phyloP scores from a whole-genome alignment of 2,888 invertebrate genomes.

The Nomada ferruginata region DNA sequence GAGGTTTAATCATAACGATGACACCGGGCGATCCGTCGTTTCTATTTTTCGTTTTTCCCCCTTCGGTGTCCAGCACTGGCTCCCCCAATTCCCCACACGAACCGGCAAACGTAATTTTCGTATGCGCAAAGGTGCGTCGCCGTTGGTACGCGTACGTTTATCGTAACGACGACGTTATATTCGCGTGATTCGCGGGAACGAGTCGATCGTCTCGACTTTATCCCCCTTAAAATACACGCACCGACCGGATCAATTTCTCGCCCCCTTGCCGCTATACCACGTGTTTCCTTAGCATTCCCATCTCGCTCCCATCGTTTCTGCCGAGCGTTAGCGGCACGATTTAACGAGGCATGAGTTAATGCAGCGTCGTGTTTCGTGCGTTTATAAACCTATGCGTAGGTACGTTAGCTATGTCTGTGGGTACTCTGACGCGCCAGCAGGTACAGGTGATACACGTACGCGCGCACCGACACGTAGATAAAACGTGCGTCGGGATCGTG shows the following conservation, averaged over 20 bases:
- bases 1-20: slow-evolving; percentile 55
- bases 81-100: too few species aligned
- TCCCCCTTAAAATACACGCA: slow-evolving; percentile 37
- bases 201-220: slow-evolving; percentile 39
- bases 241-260: slow-evolving; percentile 40
- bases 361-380: slow-evolving; percentile 57
- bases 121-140: not conserved
- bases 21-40: not conserved
- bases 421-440: slow-evolving; percentile 18
- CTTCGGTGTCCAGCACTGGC: not conserved
- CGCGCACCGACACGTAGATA: slow-evolving; percentile 19
- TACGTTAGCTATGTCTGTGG: slow-evolving; percentile 25
- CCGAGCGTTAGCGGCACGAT: slow-evolving; percentile 47
- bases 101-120: not conserved
- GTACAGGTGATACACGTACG: slow-evolving; percentile 8
- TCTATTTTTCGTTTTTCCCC: not conserved
- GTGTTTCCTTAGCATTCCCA: slow-evolving; percentile 39
- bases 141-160: slow-evolving; percentile 10
- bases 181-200: slow-evolving; percentile 11
- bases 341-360: slow-evolving; percentile 72
- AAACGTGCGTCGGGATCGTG: slow-evolving; percentile 23
- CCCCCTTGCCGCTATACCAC: slow-evolving; percentile 4
- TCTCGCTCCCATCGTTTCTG: slow-evolving; percentile 34
- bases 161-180: slow-evolving; percentile 19
- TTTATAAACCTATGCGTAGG: slow-evolving; percentile 56